Percentiles rank a stretch among this genome's conserved stretches.
Evolutionary conservation across 2,113 vertebrate species (phyloP).

Genomic region (Leucoraja erinaceus): DNA sequence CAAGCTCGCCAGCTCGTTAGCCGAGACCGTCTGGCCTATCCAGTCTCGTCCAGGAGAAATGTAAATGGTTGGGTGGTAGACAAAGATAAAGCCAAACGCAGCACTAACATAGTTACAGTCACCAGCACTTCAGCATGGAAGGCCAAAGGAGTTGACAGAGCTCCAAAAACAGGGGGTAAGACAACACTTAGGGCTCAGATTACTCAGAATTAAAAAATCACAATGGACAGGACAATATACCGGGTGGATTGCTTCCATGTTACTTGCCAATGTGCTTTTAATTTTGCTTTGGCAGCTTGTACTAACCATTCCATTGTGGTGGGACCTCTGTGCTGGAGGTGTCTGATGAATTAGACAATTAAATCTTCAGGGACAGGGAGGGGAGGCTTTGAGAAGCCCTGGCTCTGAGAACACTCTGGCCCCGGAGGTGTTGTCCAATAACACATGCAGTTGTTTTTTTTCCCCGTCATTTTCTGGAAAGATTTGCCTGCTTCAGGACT

Average conservation of each 20-base stretch:
- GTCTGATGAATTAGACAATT: not conserved
- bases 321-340: not conserved
- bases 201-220: slow-evolving; percentile 26
- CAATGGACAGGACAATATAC: slow-evolving; percentile 20
- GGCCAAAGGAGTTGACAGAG: not conserved
- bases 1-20: too few species aligned
- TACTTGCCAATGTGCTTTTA: slow-evolving; percentile 33
- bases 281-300: not conserved
- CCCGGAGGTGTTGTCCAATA: not conserved
- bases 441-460: not conserved
- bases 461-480: not conserved
- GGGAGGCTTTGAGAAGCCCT: not conserved
- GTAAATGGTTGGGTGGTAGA: not conserved
- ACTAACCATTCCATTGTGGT: slow-evolving; percentile 13
- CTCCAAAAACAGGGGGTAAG: not conserved
- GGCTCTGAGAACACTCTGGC: not conserved
- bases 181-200: not conserved
- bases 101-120: not conserved
- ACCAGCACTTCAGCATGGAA: not conserved
- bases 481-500: not conserved
- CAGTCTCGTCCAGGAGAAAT: too few species aligned
- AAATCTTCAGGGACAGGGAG: slow-evolving; percentile 9
- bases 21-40: too few species aligned
- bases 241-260: not conserved
- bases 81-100: not conserved